phyloP scores from a whole-genome alignment of 2,113 vertebrate species.

The Physeter macrocephalus region DNA sequence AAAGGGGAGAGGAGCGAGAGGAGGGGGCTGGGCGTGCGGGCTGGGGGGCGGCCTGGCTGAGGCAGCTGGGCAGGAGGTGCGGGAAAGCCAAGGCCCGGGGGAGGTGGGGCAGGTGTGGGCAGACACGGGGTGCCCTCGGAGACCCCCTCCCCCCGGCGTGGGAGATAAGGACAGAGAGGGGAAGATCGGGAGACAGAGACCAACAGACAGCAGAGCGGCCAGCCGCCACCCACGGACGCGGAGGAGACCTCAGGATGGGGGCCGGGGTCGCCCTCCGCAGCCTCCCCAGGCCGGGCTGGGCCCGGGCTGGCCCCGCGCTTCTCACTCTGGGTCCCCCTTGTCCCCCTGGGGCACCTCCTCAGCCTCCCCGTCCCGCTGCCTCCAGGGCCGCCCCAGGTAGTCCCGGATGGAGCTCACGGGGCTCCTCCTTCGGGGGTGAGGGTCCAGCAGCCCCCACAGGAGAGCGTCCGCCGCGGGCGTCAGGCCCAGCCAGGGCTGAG shows the following conservation, averaged over 20 bases:
- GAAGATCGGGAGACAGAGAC: accelerated
- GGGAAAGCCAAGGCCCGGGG: background rate
- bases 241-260: background rate
- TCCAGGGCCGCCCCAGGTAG: constrained; percentile 81
- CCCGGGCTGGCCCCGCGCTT: accelerated
- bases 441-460: constrained; percentile 86
- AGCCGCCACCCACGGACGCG: accelerated
- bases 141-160: accelerated
- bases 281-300: accelerated
- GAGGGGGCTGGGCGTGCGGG: accelerated
- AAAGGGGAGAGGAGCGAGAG: accelerated
- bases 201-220: background rate
- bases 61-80: accelerated
- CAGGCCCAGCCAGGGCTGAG: constrained; percentile 88
- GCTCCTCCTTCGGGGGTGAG: constrained; percentile 80
- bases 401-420: constrained; percentile 76
- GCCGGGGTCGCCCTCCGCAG: accelerated
- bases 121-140: background rate
- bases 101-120: accelerated
- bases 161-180: background rate
- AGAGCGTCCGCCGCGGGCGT: constrained; percentile 84
- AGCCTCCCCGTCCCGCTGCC: background rate
- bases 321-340: background rate
- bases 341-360: accelerated
- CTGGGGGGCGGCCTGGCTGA: background rate